Conservation (phyloP, 2,797 vertebrate genomes). For the Nyctalus aviator region DNA sequence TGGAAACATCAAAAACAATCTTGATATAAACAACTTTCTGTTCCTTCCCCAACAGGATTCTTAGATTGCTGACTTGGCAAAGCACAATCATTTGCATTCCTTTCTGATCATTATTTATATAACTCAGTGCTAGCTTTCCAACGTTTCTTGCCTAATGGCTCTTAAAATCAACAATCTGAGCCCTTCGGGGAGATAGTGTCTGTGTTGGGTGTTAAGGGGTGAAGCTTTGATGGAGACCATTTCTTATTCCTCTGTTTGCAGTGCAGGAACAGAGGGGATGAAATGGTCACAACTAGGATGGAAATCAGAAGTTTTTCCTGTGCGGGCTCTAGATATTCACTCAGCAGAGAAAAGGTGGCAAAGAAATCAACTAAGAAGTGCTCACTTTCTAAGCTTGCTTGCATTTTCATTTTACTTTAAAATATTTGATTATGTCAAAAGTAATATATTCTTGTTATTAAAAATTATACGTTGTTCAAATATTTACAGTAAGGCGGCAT, state of each 20-base stretch:
- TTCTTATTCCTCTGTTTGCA: neutral
- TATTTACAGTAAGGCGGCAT: conserved; percentile 43
- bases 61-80: conserved; percentile 81
- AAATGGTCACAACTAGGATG: neutral
- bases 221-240: conserved; percentile 29
- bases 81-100: conserved; percentile 65
- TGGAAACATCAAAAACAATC: conserved; percentile 55
- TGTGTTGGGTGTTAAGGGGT: neutral
- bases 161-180: conserved; percentile 72
- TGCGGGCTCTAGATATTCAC: neutral
- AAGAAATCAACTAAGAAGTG: neutral
- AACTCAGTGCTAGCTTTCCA: conserved; percentile 58
- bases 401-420: conserved; percentile 58
- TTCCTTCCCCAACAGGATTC: conserved; percentile 65
- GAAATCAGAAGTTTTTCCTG: neutral
- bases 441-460: conserved; percentile 28
- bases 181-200: neutral
- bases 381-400: conserved; percentile 17
- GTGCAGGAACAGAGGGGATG: neutral
- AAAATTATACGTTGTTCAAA: conserved; percentile 17
- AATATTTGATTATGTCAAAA: conserved; percentile 54
- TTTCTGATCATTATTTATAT: conserved; percentile 72
- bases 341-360: neutral
- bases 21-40: conserved; percentile 69
- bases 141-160: conserved; percentile 66